Base-by-base conservation (phyloP, 37 sponge, comb jelly and placozoan genomes). In the Tethya wilhelma region DNA sequence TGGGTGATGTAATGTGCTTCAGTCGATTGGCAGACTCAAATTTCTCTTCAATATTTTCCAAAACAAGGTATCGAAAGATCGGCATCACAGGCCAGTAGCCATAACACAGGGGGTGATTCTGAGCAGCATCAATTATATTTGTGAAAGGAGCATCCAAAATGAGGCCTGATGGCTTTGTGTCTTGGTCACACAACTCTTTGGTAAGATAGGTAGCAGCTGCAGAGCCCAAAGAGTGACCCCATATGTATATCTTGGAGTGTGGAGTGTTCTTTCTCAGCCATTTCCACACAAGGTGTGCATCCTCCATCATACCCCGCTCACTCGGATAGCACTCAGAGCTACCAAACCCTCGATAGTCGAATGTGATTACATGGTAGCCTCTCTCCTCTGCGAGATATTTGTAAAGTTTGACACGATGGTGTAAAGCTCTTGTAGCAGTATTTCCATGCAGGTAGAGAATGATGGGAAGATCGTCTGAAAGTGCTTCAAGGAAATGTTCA, bases 151-250 rank as follows among this genome's bases (percentile, higher is more conserved):
- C 91, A 53, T 94, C 95, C 43, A 94, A 69, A 46, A 94, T 64
- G 0, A 94, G 14, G 14, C 91, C 95, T 23, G 46, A 23, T 5
- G 84, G 87, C 14, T 39, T 44, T 28, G 64, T 45, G 19, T 65
- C 43, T 0, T 5, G 11, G 0, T 55, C 22, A n/a, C 71, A 79
- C 7, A 89, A 66, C 34, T 72, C 66, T 30, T 67, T 41, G 0
- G 90, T 37, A n/a, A 91, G 63, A 14, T 90, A 75, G 8, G 94
- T 86, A 38, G 92, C 77, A 37, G 90, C 85, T 6, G 89, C 91
- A 33, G 89, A 83, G 7, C 97, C 97, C 4, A 97, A 79, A 32
- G 97, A 97, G 58, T 97, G 97, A 0, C 97, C 97, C 93, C 90
- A 97, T n/a, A 97, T 30, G 43, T 81, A 85, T 6, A 97, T 41